These are phyloP conservation scores for Nomada goodeniana DNA, from an alignment of 2,888 invertebrate species.

Conservation along the genomic window DNA sequence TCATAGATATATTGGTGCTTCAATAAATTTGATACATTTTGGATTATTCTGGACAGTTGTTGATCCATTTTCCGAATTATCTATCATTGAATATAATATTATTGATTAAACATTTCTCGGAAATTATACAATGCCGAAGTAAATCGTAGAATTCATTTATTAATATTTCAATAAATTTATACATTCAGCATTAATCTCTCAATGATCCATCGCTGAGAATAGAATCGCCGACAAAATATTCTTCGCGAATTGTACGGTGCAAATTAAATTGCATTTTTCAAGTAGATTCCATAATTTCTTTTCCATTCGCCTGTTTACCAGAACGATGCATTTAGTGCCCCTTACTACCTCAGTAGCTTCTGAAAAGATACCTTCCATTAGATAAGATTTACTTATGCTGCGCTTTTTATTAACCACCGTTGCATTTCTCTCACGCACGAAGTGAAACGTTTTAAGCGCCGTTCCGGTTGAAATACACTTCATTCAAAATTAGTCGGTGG, in stretches of 20 bases:
- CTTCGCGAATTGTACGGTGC: no score
- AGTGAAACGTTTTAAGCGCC: conserved; percentile 39
- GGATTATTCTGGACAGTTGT: no score
- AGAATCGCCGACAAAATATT: no score
- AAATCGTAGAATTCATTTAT: no score
- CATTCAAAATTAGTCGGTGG: conserved; percentile 29
- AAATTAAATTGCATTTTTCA: background rate
- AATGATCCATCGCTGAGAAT: no score
- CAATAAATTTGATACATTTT: no score
- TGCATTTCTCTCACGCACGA: conserved; percentile 21
- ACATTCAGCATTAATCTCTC: no score
- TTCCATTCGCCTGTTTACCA: background rate
- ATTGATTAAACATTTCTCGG: background rate
- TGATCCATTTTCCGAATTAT: no score
- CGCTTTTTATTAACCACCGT: conserved; percentile 31
- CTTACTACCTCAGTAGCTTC: background rate
- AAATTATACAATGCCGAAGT: background rate
- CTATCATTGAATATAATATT: background rate
- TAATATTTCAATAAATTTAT: no score
- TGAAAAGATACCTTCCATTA: conserved; percentile 39
- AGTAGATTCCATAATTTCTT: conserved; percentile 12
- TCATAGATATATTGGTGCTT: no score
- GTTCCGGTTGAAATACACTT: conserved; percentile 35
- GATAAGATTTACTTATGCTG: conserved; percentile 33
- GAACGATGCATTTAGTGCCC: background rate